These are phyloP conservation scores for Drosophila percnosoma DNA, from an alignment of 2,888 invertebrate species.

Conservation along the genomic window DNA sequence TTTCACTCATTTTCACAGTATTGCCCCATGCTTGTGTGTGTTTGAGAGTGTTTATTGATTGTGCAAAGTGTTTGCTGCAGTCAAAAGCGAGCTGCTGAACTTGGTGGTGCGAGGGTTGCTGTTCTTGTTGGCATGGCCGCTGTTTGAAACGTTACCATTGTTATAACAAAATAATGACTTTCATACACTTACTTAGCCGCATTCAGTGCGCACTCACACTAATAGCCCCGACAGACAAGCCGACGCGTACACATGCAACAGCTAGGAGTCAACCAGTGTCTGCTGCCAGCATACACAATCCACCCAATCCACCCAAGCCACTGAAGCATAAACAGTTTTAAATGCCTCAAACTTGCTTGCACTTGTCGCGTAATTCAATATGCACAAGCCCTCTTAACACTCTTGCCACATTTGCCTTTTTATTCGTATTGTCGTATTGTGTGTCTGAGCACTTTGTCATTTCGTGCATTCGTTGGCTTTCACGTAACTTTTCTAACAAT, in stretches of 20 bases:
- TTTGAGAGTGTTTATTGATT: conserved; percentile 63
- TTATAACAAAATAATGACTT: conserved; percentile 77
- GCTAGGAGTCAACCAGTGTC: conserved; percentile 11
- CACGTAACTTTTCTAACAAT: conserved; percentile 7
- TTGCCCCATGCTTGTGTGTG: not conserved
- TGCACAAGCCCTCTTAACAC: conserved; percentile 63
- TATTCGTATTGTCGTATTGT: conserved; percentile 27
- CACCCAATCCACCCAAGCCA: conserved; percentile 27
- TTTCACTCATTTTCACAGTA: conserved; percentile 59
- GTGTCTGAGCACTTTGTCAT: conserved; percentile 21
- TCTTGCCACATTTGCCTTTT: conserved; percentile 41
- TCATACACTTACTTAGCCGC: conserved; percentile 49
- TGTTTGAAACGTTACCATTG: conserved; percentile 71
- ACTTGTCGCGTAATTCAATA: conserved; percentile 81
- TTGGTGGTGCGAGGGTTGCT: not conserved
- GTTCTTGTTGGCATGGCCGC: conserved; percentile 14
- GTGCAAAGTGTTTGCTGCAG: conserved; percentile 69
- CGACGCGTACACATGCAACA: conserved; percentile 18
- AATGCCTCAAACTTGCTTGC: conserved; percentile 75
- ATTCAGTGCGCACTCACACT: conserved; percentile 36
- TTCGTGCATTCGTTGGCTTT: conserved; percentile 2
- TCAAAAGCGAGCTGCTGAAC: conserved; percentile 22
- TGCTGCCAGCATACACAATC: conserved; percentile 2
- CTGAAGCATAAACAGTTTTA: conserved; percentile 67
- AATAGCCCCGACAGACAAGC: conserved; percentile 11